Evolutionary conservation across 2,888 invertebrate species (phyloP).

Genomic region (Julus scanicus): DNA sequence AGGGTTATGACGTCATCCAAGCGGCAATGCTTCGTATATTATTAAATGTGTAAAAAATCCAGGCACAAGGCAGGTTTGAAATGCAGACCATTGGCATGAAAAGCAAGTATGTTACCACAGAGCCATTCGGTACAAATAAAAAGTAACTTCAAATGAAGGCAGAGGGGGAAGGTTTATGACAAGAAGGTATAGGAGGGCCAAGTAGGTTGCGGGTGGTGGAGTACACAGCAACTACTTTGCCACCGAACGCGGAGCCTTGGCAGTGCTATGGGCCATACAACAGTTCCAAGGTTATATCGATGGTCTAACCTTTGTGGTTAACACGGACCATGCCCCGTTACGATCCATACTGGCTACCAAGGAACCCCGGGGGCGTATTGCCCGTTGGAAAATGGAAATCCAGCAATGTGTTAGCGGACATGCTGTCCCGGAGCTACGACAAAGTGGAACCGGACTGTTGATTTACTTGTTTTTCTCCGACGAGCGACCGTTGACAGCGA

Average conservation of each 20-base stretch:
- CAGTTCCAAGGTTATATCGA: not conserved
- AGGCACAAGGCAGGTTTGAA: too few species aligned
- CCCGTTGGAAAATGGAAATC: not conserved
- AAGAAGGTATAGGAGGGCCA: too few species aligned
- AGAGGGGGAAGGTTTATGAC: too few species aligned
- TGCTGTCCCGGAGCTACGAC: not conserved
- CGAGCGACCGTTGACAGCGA: not conserved
- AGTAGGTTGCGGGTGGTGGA: not conserved
- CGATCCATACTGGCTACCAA: not conserved
- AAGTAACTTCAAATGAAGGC: too few species aligned
- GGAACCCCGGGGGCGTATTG: not conserved
- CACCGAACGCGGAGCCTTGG: not conserved
- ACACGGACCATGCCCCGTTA: not conserved
- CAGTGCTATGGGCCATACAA: not conserved
- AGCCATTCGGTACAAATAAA: too few species aligned
- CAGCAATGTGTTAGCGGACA: not conserved
- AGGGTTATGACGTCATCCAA: too few species aligned
- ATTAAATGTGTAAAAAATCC: too few species aligned
- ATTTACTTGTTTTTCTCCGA: not conserved
- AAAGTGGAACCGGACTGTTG: not conserved
- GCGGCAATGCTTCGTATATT: too few species aligned
- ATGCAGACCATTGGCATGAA: too few species aligned
- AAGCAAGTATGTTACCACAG: too few species aligned
- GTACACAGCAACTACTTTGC: not conserved
- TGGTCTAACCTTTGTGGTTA: not conserved